Percentiles rank a stretch among this genome's conserved stretches.
phyloP scores from a whole-genome alignment of 2,888 invertebrate species.

The Odontomyia ornata region DNA sequence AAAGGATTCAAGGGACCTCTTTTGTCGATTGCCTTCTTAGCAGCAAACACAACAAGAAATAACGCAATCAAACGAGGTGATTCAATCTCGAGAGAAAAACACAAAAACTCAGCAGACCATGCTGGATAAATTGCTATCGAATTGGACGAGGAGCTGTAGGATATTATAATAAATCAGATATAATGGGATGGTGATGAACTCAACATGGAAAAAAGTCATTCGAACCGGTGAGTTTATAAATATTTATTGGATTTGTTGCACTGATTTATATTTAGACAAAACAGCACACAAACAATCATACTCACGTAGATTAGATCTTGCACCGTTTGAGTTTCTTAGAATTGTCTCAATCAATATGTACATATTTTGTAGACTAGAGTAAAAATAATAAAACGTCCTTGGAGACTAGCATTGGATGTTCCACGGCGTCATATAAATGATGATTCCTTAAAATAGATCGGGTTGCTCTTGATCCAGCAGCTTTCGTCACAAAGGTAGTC shows the following conservation, averaged over 20 bases:
- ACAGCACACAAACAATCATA: neutral
- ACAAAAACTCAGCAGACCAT: neutral
- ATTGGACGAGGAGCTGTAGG: neutral
- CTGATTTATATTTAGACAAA: neutral
- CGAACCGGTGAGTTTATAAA: neutral
- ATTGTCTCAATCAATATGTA: no score
- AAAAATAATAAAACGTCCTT: no score
- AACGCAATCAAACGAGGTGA: neutral
- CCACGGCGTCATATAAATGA: no score
- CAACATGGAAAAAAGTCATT: constrained; percentile 13
- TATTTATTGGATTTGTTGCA: neutral
- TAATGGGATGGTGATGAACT: neutral
- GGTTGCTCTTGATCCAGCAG: no score
- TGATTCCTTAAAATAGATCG: no score
- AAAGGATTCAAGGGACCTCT: neutral
- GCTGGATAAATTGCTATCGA: neutral
- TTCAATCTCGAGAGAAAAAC: neutral
- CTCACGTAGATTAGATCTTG: no score
- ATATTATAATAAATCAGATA: neutral
- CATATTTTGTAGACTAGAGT: no score
- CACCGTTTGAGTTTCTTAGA: no score
- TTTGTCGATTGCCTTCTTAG: neutral
- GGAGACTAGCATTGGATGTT: no score
- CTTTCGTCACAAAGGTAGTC: no score
- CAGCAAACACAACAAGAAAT: neutral